phyloP scores from a whole-genome alignment of 2,888 invertebrate species.

The Ecdyonurus torrentis region DNA sequence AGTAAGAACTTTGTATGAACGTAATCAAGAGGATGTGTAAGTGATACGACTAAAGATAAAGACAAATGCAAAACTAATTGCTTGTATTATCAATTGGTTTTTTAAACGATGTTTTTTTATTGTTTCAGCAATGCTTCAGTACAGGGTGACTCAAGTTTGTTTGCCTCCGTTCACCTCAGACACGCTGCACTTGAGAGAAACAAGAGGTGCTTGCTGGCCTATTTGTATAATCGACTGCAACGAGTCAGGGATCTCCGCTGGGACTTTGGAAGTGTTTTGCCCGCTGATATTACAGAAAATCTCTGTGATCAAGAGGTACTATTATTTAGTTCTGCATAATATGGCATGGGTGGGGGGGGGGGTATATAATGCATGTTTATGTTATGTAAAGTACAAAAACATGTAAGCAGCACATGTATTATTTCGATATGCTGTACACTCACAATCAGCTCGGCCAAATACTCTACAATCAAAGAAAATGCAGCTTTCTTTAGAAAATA shows the following conservation, averaged over 20 bases:
- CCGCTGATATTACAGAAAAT: constrained; percentile 62
- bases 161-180: constrained; percentile 63
- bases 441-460: too few relatives aligned
- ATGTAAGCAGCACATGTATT: too few relatives aligned
- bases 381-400: too few relatives aligned
- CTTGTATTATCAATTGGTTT: not conserved
- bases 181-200: constrained; percentile 78
- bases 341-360: too few relatives aligned
- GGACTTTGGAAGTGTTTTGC: constrained; percentile 89
- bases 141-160: constrained; percentile 28
- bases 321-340: too few relatives aligned
- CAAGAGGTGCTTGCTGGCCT: constrained; percentile 73
- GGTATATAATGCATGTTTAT: too few relatives aligned
- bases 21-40: constrained; percentile 77
- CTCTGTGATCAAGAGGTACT: constrained; percentile 57
- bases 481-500: too few relatives aligned
- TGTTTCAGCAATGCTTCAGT: constrained; percentile 33
- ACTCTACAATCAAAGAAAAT: too few relatives aligned
- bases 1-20: constrained; percentile 64
- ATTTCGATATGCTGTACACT: too few relatives aligned
- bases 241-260: constrained; percentile 77
- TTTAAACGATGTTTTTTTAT: constrained; percentile 3
- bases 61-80: not conserved
- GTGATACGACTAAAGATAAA: constrained; percentile 22
- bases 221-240: constrained; percentile 60